Base-by-base conservation (phyloP, 1,140 invertebrate genomes). In the Rhyacophila brunnea region DNA sequence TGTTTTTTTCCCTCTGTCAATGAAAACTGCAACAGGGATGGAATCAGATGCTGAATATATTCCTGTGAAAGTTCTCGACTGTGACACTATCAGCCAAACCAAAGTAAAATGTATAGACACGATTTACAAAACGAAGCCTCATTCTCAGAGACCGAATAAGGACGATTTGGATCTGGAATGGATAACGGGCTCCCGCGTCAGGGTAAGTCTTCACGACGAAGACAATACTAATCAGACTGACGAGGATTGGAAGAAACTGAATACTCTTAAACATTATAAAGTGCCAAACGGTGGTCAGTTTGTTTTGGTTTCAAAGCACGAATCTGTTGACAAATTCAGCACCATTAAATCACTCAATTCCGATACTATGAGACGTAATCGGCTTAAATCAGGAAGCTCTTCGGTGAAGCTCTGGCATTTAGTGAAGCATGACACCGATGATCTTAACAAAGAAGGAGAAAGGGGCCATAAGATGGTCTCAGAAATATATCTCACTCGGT, bases 391-490 rank as follows among this genome's bases (percentile, higher is more conserved):
- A 14, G 90, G 90, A 10, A 95, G 92, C 78, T 93, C 93, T 40
- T 93, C 93, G 18, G 93, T 93, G 1, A 92, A 92, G 73, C 86
- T 88, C 62, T 96, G 92, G 91, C 94, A 97, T 81, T 80, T 96
- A 60, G 96, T 99, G 0, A 93, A 96, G 70, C 96, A 96, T 71
- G 93, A 96, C 76, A 93, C 98, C 75, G 90, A 86, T 68, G 90
- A 97, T 78, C 85, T 89, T 53, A 90, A 94, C 67, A 96, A 95
- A 69, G 95, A 97, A 76, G 95, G 95, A 9, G 95, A 98, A 72
- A 85, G 96, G 59, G 92, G 95, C 13, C 98, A 96, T 74, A 99
- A 99, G 82, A 96, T 99, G 91, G 96, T 99, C 0, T 97, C 96
- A 0, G 98, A 99, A 81, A 99, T 99, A 67, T 99, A 99, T 78